Evolutionary conservation across 2,888 invertebrate species (phyloP).

Genomic region (Meloe dianella): DNA sequence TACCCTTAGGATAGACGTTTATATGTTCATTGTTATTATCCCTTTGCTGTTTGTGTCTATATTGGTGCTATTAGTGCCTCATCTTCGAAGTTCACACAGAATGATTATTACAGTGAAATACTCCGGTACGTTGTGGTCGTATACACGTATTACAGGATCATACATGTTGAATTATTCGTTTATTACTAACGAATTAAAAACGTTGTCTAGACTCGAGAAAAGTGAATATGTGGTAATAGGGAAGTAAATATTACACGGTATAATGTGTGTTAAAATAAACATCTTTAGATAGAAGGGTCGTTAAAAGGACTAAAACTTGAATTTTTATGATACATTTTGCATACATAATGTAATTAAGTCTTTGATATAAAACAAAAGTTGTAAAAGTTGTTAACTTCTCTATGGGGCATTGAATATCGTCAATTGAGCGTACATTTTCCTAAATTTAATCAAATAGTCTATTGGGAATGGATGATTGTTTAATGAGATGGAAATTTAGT

Average conservation of each 20-base stretch:
- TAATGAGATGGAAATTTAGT: neutral
- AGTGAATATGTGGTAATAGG: neutral
- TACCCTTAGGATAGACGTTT: neutral
- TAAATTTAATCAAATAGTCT: neutral
- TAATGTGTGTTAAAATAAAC: neutral
- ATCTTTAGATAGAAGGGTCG: neutral
- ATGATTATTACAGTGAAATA: neutral
- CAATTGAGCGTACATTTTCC: constrained; percentile 9
- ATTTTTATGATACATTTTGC: neutral
- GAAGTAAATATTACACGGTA: neutral
- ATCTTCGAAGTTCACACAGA: neutral
- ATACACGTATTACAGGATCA: neutral
- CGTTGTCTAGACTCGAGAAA: neutral
- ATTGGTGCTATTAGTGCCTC: constrained; percentile 3
- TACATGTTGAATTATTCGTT: neutral
- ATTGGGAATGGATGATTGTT: constrained; percentile 1
- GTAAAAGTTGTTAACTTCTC: neutral
- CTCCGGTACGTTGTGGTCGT: neutral
- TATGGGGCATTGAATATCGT: neutral
- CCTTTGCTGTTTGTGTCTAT: constrained; percentile 9
- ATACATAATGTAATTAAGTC: constrained; percentile 10
- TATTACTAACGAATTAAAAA: neutral
- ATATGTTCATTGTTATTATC: constrained; percentile 17
- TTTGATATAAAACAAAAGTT: neutral
- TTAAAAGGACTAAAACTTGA: neutral